phyloP scores from a whole-genome alignment of 2,888 invertebrate genomes.

The Nephrotoma flavescens region DNA sequence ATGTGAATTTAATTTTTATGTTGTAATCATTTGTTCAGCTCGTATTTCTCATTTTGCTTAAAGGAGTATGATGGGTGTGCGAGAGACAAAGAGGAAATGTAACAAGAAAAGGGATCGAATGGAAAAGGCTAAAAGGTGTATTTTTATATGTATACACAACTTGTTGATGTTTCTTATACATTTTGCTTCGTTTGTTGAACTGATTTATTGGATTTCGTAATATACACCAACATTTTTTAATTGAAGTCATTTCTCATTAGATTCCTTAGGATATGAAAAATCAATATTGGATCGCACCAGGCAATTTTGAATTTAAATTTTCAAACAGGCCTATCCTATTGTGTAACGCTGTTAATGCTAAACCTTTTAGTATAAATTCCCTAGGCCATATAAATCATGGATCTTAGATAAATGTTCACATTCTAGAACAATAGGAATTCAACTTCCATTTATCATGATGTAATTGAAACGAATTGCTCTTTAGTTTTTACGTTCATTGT shows the following conservation, averaged over 20 bases:
- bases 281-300: neutral
- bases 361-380: neutral
- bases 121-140: neutral
- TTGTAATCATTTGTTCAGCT: neutral
- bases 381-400: neutral
- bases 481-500: neutral
- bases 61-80: neutral
- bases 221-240: neutral
- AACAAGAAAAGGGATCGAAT: neutral
- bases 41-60: neutral
- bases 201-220: neutral
- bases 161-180: neutral
- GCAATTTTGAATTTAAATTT: neutral
- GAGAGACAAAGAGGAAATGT: neutral
- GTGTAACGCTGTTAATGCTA: too few species aligned
- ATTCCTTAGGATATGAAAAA: neutral
- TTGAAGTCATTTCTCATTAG: neutral
- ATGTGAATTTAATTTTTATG: neutral
- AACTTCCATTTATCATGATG: neutral
- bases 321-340: neutral
- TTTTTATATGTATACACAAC: neutral
- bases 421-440: neutral
- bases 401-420: neutral
- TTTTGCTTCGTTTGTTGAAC: neutral
- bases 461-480: neutral